These are phyloP conservation scores for Xanthorhoe designata DNA, from an alignment of 2,888 invertebrate genomes.

Conservation along the genomic window DNA sequence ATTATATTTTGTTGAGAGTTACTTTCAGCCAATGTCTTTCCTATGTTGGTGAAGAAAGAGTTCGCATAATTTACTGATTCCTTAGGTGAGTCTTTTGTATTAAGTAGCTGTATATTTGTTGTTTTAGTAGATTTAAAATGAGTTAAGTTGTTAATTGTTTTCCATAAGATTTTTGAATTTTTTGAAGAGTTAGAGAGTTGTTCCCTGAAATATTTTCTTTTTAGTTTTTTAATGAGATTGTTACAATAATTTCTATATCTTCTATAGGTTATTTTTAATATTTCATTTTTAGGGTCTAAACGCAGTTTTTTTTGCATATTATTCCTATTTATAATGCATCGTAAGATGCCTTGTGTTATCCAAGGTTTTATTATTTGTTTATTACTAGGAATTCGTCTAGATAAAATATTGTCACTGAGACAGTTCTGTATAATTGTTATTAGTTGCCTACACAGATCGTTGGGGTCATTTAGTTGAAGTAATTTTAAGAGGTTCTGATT, in stretches of 20 bases:
- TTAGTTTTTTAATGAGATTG: background rate
- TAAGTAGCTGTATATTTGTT: background rate
- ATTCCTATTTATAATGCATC: constrained; percentile 18
- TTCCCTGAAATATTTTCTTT: background rate
- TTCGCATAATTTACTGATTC: background rate
- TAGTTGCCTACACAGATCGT: background rate
- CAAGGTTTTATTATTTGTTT: constrained; percentile 15
- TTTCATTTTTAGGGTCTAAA: constrained; percentile 1
- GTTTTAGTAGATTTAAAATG: background rate
- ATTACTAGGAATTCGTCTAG: background rate
- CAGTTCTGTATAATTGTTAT: constrained; percentile 2
- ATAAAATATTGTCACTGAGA: background rate
- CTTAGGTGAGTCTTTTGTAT: background rate
- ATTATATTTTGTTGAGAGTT: no score
- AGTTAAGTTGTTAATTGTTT: background rate
- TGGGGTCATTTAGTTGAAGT: constrained; percentile 16
- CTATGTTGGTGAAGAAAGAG: background rate
- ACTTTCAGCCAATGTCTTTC: background rate
- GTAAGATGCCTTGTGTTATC: constrained; percentile 13
- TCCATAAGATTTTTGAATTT: background rate
- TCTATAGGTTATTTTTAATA: constrained; percentile 12
- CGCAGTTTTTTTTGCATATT: constrained; percentile 10
- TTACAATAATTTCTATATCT: constrained; percentile 7
- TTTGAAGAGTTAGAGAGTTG: background rate
- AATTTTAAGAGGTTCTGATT: constrained; percentile 1